Evolutionary conservation across 1,140 invertebrate genomes (phyloP), one percentile per base, ranked within the genome.

Genomic region (Eulimnadia texana): DNA sequence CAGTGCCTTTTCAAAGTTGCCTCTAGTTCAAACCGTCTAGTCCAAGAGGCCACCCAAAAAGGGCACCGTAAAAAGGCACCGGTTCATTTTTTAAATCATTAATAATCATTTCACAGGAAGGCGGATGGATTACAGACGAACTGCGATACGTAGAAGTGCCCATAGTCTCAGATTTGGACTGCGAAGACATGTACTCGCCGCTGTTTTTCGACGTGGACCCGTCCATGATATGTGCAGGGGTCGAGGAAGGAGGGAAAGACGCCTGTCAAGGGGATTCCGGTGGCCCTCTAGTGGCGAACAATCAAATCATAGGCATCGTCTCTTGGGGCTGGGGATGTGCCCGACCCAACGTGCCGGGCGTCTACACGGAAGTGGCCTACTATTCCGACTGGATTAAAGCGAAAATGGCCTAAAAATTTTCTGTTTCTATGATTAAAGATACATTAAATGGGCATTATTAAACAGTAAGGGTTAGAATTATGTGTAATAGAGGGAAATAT

Each of bases 281-380:
- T 0, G 81, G 81, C 3, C 80, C 80, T 2, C 66, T 84, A 63
- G 68, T 77, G 3, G 73, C 73, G 64, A 66, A 72, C 50, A 75
- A 72, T 0, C 71, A 73, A 25, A 70, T 85, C 33, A 78, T 80
- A 55, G 86, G 86, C 3, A 70, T 87, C 10, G 81, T 82, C 0
- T 85, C 84, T 10, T 88, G 84, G 83, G 85, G 85, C 22, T 77
- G 76, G 60, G 79, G 79, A 3, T 90, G 86, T 67, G 86, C 79
- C 1, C 70, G 75, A 53, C 75, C 79, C 0, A 67, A 69, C 1
- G 77, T 79, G 66, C 85, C 86, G 0, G 86, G 86, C 10, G 83
- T 89, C 60, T 87, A 83, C 69, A 79, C 81, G 1, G 78, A 84
- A 42, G 79, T 88, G 13, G 68, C 79, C 1, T 71, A 74, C 50